A percentile compares a stretch with the other conserved stretches of the same genome.
Evolutionary conservation across 2,888 invertebrate species (phyloP).

Genomic region (Ypsolopha sequella): DNA sequence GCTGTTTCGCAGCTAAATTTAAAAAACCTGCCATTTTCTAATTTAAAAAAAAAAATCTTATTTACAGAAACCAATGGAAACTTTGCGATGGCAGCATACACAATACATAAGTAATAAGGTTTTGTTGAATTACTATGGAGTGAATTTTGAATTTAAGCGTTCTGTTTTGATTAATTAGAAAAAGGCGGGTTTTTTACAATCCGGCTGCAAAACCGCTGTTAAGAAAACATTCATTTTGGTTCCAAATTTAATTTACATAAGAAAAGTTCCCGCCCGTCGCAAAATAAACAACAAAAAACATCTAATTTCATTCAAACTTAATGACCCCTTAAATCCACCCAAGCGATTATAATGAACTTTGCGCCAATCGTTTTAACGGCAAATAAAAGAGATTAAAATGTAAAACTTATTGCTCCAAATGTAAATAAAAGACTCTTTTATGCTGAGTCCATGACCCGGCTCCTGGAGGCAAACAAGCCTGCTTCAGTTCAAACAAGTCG

Average conservation of each 20-base stretch:
- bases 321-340: not conserved
- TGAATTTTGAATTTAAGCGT: no score
- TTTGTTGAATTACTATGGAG: no score
- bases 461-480: no score
- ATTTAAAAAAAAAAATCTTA: no score
- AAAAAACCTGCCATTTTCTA: not conserved
- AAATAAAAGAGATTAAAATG: conserved; percentile 34
- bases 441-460: no score
- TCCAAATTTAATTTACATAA: not conserved
- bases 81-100: no score
- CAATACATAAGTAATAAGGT: no score
- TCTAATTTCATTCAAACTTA: not conserved
- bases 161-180: no score
- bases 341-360: conserved; percentile 2
- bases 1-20: not conserved
- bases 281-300: not conserved
- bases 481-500: no score
- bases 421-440: conserved; percentile 29
- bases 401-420: conserved; percentile 34
- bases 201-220: not conserved
- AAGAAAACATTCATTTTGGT: not conserved
- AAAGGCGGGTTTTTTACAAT: not conserved
- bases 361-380: conserved; percentile 1
- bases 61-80: no score
- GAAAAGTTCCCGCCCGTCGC: not conserved